These are phyloP conservation scores for Bursaphelenchus okinawaensis DNA, from an alignment of 2,888 invertebrate genomes.

Conservation along the genomic window DNA sequence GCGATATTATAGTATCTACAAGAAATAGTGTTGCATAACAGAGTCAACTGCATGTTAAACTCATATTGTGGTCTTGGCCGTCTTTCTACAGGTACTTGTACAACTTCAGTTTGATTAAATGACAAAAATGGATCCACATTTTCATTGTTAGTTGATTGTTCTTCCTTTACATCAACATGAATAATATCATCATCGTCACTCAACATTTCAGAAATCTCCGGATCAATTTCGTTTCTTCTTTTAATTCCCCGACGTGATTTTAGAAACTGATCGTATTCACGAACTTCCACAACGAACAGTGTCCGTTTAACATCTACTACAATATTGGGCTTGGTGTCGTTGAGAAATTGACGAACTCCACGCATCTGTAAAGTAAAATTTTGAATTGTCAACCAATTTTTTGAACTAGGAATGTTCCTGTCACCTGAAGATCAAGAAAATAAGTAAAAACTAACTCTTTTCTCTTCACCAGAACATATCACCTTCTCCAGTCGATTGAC, in stretches of 20 bases:
- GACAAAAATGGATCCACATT: neutral
- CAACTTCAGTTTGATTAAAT: neutral
- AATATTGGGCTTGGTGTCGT: neutral
- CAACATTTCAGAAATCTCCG: neutral
- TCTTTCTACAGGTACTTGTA: neutral
- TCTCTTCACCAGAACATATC: neutral
- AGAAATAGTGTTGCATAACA: neutral
- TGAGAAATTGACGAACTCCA: neutral
- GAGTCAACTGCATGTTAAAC: neutral
- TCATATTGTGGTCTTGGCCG: neutral
- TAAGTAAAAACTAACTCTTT: neutral
- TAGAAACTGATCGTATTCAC: neutral
- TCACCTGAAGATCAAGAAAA: too few relatives aligned
- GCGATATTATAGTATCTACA: neutral
- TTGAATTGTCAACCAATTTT: too few relatives aligned
- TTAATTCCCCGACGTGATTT: neutral
- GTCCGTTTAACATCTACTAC: neutral
- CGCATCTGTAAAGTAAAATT: neutral
- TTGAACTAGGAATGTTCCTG: neutral
- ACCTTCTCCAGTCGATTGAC: neutral
- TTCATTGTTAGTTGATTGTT: neutral
- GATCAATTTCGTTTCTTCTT: neutral
- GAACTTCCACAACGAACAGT: neutral
- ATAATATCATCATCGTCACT: too few relatives aligned
- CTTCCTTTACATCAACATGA: too few relatives aligned